Evolutionary conservation across 1,140 invertebrate species (phyloP).

Genomic region (Zaprionus tsacasi): DNA sequence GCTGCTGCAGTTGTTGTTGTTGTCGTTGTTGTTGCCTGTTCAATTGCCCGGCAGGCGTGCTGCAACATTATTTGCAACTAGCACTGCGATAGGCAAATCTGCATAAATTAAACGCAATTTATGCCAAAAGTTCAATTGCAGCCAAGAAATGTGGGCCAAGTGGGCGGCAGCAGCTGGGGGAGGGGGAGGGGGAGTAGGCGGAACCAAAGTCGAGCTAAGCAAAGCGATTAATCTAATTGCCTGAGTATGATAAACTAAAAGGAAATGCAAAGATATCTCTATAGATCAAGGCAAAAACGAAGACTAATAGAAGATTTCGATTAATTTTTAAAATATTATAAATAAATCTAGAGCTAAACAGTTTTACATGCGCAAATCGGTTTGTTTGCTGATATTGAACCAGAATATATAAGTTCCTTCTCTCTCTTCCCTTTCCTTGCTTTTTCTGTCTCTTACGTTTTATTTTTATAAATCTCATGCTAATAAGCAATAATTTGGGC

Average conservation of each 20-base stretch:
- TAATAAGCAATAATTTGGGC: no score
- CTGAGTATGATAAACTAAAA: neutral
- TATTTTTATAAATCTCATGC: neutral
- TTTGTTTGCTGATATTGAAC: no score
- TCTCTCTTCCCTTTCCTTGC: no score
- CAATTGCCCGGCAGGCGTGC: constrained; percentile 30
- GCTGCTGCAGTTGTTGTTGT: neutral
- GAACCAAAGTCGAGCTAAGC: neutral
- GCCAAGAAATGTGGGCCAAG: constrained; percentile 31
- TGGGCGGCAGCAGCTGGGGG: neutral
- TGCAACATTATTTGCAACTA: constrained; percentile 37
- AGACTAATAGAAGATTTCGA: no score
- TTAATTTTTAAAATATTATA: no score
- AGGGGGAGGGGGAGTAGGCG: neutral
- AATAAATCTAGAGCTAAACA: no score
- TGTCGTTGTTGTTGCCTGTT: constrained; percentile 20
- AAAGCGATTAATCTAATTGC: neutral
- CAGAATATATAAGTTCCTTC: no score
- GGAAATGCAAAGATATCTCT: neutral
- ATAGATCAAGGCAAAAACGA: no score
- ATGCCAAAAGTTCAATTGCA: constrained; percentile 61
- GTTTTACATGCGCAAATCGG: no score
- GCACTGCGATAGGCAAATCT: constrained; percentile 14
- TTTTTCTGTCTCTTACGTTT: neutral
- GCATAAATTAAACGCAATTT: constrained; percentile 76